phyloP scores from a whole-genome alignment of 1,140 invertebrate species.

The Calliphora vicina region DNA sequence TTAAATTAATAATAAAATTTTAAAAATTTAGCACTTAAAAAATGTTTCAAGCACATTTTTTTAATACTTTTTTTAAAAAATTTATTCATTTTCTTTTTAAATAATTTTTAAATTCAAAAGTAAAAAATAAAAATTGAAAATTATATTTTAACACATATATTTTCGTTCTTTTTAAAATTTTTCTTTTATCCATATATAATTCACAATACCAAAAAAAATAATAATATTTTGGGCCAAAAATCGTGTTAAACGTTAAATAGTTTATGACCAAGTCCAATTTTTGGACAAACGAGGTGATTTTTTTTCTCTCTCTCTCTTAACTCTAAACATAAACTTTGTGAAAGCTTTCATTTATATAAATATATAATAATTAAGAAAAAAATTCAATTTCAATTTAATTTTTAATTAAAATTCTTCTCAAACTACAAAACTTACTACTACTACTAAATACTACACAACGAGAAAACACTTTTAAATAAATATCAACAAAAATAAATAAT shows the following conservation, averaged over 20 bases:
- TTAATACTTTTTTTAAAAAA: too few species aligned
- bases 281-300: conserved; percentile 62
- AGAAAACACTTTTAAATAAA: too few species aligned
- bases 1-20: too few species aligned
- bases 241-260: conserved; percentile 44
- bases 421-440: not conserved
- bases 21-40: too few species aligned
- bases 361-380: not conserved
- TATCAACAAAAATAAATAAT: not conserved
- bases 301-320: conserved; percentile 37
- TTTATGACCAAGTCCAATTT: conserved; percentile 64
- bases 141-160: not conserved
- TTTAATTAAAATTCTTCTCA: not conserved
- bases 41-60: too few species aligned
- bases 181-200: conserved; percentile 11
- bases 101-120: too few species aligned
- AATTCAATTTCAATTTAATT: not conserved
- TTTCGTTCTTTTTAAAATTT: not conserved
- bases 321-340: not conserved
- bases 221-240: not conserved
- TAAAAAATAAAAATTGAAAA: not conserved
- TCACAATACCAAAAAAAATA: not conserved
- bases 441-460: too few species aligned
- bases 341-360: not conserved
- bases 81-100: too few species aligned